phyloP scores from a whole-genome alignment of 2,888 invertebrate species.

The Daptonema setosum region DNA sequence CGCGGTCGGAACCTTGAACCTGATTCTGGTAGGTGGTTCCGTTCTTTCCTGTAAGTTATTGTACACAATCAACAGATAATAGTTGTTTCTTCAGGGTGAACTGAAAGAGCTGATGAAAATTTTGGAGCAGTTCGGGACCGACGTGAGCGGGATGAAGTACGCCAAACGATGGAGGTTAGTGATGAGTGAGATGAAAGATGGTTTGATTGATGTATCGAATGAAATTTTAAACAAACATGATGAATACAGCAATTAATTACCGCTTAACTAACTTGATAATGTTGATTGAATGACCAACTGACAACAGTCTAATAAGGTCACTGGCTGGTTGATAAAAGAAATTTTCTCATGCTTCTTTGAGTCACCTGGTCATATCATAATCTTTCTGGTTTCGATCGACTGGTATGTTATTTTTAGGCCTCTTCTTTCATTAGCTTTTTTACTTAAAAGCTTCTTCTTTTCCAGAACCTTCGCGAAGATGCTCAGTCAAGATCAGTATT shows the following conservation, averaged over 20 bases:
- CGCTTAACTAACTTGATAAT: too few species aligned
- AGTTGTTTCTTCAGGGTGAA: conserved; percentile 38
- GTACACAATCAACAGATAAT: too few species aligned
- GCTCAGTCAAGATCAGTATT: conserved; percentile 42
- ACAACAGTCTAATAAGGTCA: too few species aligned
- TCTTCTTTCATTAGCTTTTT: background rate
- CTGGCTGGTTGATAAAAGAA: background rate
- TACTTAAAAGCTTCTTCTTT: background rate
- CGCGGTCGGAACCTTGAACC: too few species aligned
- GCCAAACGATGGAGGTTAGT: conserved; percentile 60
- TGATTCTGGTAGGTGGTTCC: too few species aligned
- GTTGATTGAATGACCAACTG: too few species aligned
- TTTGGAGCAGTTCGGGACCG: conserved; percentile 56
- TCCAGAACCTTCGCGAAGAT: conserved; percentile 13
- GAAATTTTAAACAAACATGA: too few species aligned
- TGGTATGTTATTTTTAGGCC: background rate
- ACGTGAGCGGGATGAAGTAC: conserved; percentile 60
- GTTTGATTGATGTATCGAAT: too few species aligned
- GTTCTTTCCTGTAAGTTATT: too few species aligned
- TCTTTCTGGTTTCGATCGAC: background rate
- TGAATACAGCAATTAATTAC: too few species aligned
- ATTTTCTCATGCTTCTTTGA: background rate
- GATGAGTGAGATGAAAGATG: too few species aligned
- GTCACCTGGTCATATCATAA: background rate
- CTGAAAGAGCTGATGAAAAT: conserved; percentile 60